phyloP scores from a whole-genome alignment of 2,888 invertebrate species.

The Syrphus vitripennis region DNA sequence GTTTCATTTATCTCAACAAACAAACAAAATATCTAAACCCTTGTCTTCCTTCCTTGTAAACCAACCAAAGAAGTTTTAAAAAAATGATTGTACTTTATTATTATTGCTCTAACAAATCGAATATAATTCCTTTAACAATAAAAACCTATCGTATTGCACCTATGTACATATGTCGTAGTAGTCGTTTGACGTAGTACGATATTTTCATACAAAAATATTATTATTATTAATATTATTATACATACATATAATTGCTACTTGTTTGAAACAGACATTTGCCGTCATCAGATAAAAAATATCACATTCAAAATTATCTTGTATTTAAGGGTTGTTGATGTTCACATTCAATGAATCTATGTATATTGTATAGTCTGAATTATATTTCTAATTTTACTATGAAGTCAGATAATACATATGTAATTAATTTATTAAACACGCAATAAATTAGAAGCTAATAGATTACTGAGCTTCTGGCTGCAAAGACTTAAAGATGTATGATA shows the following conservation, averaged over 20 bases:
- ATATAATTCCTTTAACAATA: background rate
- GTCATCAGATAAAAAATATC: background rate
- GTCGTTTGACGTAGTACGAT: background rate
- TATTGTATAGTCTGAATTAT: too few species aligned
- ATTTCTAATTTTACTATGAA: too few species aligned
- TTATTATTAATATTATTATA: too few species aligned
- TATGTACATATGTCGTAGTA: too few species aligned
- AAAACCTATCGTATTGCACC: background rate
- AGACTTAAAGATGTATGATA: too few species aligned
- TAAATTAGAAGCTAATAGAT: too few species aligned
- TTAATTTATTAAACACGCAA: too few species aligned
- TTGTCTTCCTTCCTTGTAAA: conserved; percentile 19
- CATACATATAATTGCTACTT: background rate
- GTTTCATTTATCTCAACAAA: background rate
- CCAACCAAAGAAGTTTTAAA: conserved; percentile 3
- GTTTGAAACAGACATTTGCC: background rate
- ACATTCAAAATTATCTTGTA: background rate
- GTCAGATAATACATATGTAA: too few species aligned
- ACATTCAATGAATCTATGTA: too few species aligned
- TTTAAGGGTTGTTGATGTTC: too few species aligned
- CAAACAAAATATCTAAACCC: background rate
- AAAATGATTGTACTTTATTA: too few species aligned
- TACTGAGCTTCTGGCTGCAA: too few species aligned
- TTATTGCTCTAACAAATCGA: background rate
- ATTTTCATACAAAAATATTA: background rate